Evolutionary conservation across 92 coral and sea anemone genomes (phyloP).

Genomic region (Ricordea florida): DNA sequence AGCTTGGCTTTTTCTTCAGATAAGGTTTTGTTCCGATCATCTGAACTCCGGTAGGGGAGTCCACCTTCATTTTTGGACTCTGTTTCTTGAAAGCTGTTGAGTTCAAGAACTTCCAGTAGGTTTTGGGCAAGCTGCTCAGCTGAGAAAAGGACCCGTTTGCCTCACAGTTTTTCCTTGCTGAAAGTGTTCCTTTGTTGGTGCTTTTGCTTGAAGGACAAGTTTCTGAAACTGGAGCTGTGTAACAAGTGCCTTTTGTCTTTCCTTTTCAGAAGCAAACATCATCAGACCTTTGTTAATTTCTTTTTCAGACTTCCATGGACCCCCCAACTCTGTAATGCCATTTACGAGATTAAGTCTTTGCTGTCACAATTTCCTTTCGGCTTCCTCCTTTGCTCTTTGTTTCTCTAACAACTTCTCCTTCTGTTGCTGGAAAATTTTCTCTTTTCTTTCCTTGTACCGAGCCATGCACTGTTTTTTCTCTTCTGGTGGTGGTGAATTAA

Average conservation of each 20-base stretch:
- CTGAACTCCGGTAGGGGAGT: neutral
- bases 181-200: conserved; percentile 34
- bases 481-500: neutral
- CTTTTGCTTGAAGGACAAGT: conserved; percentile 1
- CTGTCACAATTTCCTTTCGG: conserved; percentile 21
- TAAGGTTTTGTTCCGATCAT: conserved; percentile 1
- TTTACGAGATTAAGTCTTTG: conserved; percentile 9
- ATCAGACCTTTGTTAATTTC: conserved; percentile 10
- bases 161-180: conserved; percentile 19
- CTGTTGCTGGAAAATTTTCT: conserved; percentile 25
- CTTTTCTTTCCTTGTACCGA: conserved; percentile 18
- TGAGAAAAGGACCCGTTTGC: conserved; percentile 8
- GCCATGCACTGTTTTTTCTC: conserved; percentile 21
- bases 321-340: conserved; percentile 28
- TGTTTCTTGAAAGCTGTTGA: conserved; percentile 4
- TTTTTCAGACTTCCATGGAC: conserved; percentile 25
- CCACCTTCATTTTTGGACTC: conserved; percentile 13
- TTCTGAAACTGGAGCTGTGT: conserved; percentile 8
- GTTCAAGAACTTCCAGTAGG: neutral
- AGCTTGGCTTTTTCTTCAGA: conserved; percentile 27
- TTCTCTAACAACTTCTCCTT: conserved; percentile 25
- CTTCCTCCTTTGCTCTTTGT: conserved; percentile 24
- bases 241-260: conserved; percentile 24
- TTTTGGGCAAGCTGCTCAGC: conserved; percentile 14
- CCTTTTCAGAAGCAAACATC: conserved; percentile 23